phyloP scores from a whole-genome alignment of 1,140 invertebrate genomes.

The Oedothorax gibbosus region DNA sequence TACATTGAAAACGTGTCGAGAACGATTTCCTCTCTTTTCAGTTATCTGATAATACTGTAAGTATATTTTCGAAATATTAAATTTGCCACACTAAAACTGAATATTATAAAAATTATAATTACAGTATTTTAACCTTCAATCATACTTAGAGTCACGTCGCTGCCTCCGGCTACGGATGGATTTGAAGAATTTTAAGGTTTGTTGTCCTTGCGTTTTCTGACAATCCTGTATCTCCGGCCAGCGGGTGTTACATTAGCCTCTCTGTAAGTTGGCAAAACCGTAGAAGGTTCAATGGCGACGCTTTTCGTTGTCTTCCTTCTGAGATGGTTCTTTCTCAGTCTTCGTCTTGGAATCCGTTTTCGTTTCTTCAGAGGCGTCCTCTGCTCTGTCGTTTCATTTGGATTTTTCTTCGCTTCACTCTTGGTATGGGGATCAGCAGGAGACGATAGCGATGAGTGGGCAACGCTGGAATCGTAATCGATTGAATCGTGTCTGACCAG shows the following conservation, averaged over 20 bases:
- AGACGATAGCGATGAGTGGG: conserved; percentile 3
- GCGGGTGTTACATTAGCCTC: conserved; percentile 45
- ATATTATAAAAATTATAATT: no score
- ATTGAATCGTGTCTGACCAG: conserved; percentile 20
- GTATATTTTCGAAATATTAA: no score
- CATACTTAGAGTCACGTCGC: no score
- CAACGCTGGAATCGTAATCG: conserved; percentile 39
- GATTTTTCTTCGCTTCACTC: conserved; percentile 7
- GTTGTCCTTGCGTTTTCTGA: conserved; percentile 22
- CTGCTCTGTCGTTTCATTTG: neutral
- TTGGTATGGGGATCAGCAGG: neutral
- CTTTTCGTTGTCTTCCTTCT: neutral
- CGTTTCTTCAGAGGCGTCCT: conserved; percentile 4
- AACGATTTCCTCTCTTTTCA: no score
- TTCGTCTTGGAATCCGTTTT: conserved; percentile 16
- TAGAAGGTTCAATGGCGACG: no score
- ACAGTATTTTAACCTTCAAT: no score
- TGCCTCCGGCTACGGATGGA: neutral
- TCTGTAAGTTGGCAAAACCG: conserved; percentile 40
- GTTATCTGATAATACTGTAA: no score
- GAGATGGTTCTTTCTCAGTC: conserved; percentile 5
- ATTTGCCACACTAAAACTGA: neutral
- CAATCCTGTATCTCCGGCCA: conserved; percentile 8
- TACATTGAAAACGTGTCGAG: no score
- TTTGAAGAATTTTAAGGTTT: conserved; percentile 2